phyloP scores from a whole-genome alignment of 2,113 vertebrate genomes.

The Dicrurus megarhynchus region DNA sequence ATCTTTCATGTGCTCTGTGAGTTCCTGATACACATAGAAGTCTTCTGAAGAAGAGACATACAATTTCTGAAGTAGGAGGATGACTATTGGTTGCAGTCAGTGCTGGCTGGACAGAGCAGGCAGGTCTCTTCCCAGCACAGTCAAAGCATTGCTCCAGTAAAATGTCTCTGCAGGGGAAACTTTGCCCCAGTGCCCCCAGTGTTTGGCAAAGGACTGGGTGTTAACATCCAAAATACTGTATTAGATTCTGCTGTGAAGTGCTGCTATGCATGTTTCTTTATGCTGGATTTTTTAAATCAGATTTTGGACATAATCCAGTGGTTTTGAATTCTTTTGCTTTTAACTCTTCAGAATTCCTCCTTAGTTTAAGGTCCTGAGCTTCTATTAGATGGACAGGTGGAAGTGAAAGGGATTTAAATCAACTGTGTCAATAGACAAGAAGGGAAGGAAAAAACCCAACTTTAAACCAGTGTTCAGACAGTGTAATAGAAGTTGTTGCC shows the following conservation, averaged over 20 bases:
- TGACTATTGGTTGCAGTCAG: fast-evolving
- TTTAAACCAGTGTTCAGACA: not conserved
- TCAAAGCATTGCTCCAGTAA: not conserved
- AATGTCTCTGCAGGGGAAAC: not conserved
- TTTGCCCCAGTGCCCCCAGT: not conserved
- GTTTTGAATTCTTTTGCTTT: not conserved
- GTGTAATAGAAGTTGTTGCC: not conserved
- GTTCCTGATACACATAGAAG: fast-evolving
- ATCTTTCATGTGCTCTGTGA: not conserved
- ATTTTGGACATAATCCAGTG: not conserved
- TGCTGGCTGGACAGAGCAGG: not conserved
- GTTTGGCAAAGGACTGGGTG: not conserved
- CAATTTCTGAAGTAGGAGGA: not conserved
- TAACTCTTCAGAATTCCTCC: not conserved
- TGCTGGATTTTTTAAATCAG: not conserved
- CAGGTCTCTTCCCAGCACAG: not conserved
- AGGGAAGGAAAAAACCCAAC: not conserved
- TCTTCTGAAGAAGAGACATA: not conserved
- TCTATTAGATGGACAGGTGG: not conserved
- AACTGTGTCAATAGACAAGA: not conserved
- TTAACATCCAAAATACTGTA: not conserved
- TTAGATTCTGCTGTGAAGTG: not conserved
- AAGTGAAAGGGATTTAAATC: not conserved
- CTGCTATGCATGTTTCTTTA: not conserved
- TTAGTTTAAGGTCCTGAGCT: not conserved